Base-by-base conservation (phyloP, 1,140 invertebrate species). In the Halotydeus destructor region DNA sequence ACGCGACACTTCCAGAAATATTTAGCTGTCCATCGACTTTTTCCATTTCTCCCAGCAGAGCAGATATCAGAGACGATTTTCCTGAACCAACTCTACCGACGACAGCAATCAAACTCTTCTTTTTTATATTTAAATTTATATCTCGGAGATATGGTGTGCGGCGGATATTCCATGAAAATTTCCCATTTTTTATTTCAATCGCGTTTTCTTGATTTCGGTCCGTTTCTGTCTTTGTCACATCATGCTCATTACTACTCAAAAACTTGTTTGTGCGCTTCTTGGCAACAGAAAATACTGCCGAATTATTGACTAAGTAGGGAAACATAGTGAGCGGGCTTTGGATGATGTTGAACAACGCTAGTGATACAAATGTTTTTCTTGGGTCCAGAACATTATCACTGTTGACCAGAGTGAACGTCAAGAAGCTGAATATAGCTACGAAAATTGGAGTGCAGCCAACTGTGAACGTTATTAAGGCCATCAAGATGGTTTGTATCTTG, bases 301-400 rank as follows among this genome's bases (percentile, higher is more conserved):
- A 60, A 0, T 89, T 91, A 65, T 94, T 97, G 1, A 99, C 60
- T 3, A 97, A 89, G 91, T 91, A 98, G 2, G 93, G 93, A 60
- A 97, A 91, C 1, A 85, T 79, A 65, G 98, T 98, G 31, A 98
- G 62, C 2, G 93, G 93, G 30, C 72, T 72, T 47, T 97, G 94
- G 21, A 99, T 63, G 78, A 98, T 93, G 55, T 91, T 85, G 26
- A 98, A 74, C 35, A 98, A 60, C 0, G 93, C 84, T 45, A 98
- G 73, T 51, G 76, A 81, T 2, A 91, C 96, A 55, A 97, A 98
- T 1, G 85, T 71, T 32, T 78, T 86, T 26, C 85, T 76, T 3
- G 88, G 79, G 41, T 74, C 76, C 1, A 97, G 64, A 39, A 67
- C 39, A 44, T 89, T 73, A 4, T 83, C 81, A 88, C 93, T 0